phyloP scores from a whole-genome alignment of 1,140 invertebrate genomes.

The Plodia interpunctella region DNA sequence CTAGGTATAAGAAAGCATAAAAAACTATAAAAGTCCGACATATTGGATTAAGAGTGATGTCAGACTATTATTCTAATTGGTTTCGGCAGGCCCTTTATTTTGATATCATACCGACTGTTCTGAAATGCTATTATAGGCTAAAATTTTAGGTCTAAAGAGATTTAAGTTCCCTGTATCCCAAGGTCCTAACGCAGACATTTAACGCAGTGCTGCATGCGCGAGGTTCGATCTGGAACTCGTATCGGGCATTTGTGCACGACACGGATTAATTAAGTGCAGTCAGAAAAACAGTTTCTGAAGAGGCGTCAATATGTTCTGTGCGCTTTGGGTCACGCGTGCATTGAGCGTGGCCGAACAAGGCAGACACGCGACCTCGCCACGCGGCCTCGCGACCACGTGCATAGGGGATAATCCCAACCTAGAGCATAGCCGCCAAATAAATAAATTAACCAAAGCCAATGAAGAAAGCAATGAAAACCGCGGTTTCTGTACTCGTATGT shows the following conservation, averaged over 20 bases:
- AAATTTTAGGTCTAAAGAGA: no score
- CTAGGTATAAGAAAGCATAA: no score
- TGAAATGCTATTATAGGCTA: no score
- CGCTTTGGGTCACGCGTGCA: slow-evolving; percentile 47
- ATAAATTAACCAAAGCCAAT: slow-evolving; percentile 65
- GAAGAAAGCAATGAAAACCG: slow-evolving; percentile 15
- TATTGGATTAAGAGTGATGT: no score
- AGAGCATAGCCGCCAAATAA: slow-evolving; percentile 69
- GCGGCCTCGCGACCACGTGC: slow-evolving; percentile 34
- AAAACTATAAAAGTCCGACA: no score
- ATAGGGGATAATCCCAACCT: slow-evolving; percentile 56
- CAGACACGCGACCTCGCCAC: slow-evolving; percentile 12
- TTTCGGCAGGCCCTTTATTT: no score
- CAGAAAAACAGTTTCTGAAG: slow-evolving; percentile 50
- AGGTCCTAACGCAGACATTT: no score
- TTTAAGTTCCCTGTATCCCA: no score
- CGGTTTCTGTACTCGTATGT: slow-evolving; percentile 9
- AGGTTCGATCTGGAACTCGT: no score
- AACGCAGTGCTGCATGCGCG: no score
- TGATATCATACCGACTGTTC: no score
- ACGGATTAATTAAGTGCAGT: slow-evolving; percentile 66
- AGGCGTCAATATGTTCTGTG: slow-evolving; percentile 56
- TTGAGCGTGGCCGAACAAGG: slow-evolving; percentile 21
- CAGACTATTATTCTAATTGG: no score
- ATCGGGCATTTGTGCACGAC: slow-evolving; percentile 31